These are phyloP conservation scores for Eufriesea mexicana DNA, from an alignment of 1,140 invertebrate genomes.

Conservation along the genomic window DNA sequence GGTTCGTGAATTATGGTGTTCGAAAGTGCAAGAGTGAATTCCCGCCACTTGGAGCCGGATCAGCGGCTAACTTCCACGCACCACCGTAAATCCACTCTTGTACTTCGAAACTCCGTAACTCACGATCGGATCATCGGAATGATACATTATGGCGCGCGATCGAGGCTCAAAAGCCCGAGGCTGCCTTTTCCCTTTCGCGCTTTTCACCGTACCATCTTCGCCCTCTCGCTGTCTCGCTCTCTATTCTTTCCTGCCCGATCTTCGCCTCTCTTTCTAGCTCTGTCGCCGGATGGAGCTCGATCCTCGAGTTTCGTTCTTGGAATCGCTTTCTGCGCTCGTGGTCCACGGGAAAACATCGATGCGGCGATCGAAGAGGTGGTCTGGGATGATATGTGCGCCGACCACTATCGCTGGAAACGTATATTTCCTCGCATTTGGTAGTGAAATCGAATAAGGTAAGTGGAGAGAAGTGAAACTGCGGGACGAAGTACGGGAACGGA, in stretches of 20 bases:
- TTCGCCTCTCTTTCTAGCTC: neutral
- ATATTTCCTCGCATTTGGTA: constrained; percentile 66
- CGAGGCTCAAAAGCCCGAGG: constrained; percentile 49
- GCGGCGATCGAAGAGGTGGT: constrained; percentile 9
- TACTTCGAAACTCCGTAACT: constrained; percentile 69
- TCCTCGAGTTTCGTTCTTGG: constrained; percentile 12
- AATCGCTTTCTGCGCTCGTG: neutral
- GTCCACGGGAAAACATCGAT: constrained; percentile 43
- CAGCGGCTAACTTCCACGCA: constrained; percentile 69
- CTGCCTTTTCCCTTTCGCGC: constrained; percentile 32
- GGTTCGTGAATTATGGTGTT: constrained; percentile 63
- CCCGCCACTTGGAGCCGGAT: constrained; percentile 65
- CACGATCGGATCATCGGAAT: constrained; percentile 68
- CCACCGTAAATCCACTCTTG: constrained; percentile 67
- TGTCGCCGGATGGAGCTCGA: constrained; percentile 5
- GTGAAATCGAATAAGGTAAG: constrained; percentile 61
- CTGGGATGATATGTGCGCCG: constrained; percentile 56
- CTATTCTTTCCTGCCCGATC: neutral
- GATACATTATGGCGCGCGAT: constrained; percentile 67
- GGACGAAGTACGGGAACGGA: constrained; percentile 24
- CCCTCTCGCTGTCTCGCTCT: constrained; percentile 16
- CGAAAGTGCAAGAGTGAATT: constrained; percentile 68
- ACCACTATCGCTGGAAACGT: constrained; percentile 42
- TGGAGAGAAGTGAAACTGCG: constrained; percentile 38
- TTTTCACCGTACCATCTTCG: neutral